Conservation (phyloP, 2,888 invertebrate species). For the Andricus quercusramuli region DNA sequence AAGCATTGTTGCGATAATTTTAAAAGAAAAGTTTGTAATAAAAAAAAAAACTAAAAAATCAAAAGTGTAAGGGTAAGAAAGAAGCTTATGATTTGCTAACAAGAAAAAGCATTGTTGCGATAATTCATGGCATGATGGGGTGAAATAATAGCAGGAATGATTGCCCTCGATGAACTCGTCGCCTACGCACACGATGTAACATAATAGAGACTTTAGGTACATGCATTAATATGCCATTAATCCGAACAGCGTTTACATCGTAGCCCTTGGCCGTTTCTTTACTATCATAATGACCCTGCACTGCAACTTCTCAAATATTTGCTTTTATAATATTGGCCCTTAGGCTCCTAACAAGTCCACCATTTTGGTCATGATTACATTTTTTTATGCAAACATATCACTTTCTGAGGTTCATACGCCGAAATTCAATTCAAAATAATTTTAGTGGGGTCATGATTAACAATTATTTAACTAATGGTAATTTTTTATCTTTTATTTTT, state of each 20-base stretch:
- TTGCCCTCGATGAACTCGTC: constrained; percentile 28
- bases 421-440: no score
- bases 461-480: no score
- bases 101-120: constrained; percentile 32
- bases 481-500: no score
- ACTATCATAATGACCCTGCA: constrained; percentile 24
- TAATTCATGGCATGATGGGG: constrained; percentile 26
- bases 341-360: background rate
- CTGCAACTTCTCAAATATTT: constrained; percentile 39
- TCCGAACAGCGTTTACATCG: constrained; percentile 27
- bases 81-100: background rate
- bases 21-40: background rate
- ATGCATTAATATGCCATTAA: constrained; percentile 38
- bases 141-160: constrained; percentile 35
- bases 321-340: constrained; percentile 26
- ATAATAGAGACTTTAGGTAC: constrained; percentile 36
- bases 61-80: background rate
- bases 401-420: no score
- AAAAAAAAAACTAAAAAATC: background rate
- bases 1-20: constrained; percentile 37
- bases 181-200: constrained; percentile 34
- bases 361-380: constrained; percentile 18
- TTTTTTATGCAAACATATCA: constrained; percentile 4
- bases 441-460: no score
- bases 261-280: constrained; percentile 26